Evolutionary conservation across 2,113 vertebrate genomes (phyloP), one percentile per base, ranked within the genome.

Genomic region (Stigmatopora nigra): DNA sequence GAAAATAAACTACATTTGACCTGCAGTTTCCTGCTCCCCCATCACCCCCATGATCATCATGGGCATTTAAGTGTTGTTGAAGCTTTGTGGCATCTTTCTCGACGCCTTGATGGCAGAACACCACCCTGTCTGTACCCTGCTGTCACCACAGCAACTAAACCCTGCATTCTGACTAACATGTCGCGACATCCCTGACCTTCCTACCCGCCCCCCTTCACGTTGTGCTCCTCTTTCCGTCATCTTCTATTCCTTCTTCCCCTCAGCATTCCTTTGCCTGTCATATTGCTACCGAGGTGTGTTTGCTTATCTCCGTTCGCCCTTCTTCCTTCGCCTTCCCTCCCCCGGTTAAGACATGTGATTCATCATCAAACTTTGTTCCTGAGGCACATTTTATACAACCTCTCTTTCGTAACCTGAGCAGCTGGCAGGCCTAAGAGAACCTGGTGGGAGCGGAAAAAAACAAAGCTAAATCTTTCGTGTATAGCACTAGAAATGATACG

Each of bases 321-420:
- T 69, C 20, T 13, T 51, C 20, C 49, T 71, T 45, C 58, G 35
- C 53, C 53, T 59, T 64, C 11, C 45, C 58, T 20, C 6, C 57
- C 19, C 45, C 25, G 35, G 41, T 63, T 72, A 63, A 38, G 53
- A 64, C 41, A 73, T 57, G 51, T 70, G 62, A 72, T 84, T 70
- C 71, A 78, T 72, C 77, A 72, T 78, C 74, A 75, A 60, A 69
- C 51, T n/a, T 70, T 58, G 57, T 69, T 77, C 71, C 68, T n/a
- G 61, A 75, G 74, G 71, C 69, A 38, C 15, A 45, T 79, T 61
- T 86, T 86, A 78, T 38, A 63, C 75, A 87, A 87, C 69, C 58
- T 68, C 35, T 77, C 64, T 85, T 83, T 85, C 69, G 78, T 83
- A 80, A 80, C 51, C 68, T 68, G 64, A 73, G 63, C 61, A 73